These are phyloP conservation scores for Macaria notata DNA, from an alignment of 2,888 invertebrate species.

Conservation along the genomic window DNA sequence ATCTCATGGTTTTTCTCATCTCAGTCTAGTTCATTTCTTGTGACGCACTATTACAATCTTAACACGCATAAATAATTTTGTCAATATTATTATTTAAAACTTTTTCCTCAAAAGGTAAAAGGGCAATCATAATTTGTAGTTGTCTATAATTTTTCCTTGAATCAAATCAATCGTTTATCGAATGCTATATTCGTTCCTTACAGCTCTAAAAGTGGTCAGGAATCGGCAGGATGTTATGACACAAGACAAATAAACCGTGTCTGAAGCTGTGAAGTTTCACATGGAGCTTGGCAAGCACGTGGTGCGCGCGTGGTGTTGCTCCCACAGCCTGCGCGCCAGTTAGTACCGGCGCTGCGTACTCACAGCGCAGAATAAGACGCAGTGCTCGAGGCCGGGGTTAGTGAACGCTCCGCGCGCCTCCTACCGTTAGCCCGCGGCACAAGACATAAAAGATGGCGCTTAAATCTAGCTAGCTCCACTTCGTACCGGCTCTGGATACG, in stretches of 20 bases:
- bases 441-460: slow-evolving; percentile 41
- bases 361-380: slow-evolving; percentile 26
- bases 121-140: no score
- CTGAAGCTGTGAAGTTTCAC: slow-evolving; percentile 29
- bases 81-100: no score
- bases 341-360: slow-evolving; percentile 15
- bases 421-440: slow-evolving; percentile 49
- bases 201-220: slow-evolving; percentile 34
- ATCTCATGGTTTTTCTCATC: no score
- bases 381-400: slow-evolving; percentile 46
- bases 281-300: slow-evolving; percentile 35
- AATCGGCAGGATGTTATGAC: slow-evolving; percentile 43
- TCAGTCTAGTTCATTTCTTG: no score
- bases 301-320: slow-evolving; percentile 35
- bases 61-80: no score
- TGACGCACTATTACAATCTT: no score
- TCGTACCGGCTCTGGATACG: slow-evolving; percentile 27
- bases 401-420: slow-evolving; percentile 48
- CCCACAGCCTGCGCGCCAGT: slow-evolving; percentile 10
- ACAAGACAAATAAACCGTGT: slow-evolving; percentile 39
- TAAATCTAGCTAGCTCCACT: slow-evolving; percentile 24
- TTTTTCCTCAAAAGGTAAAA: no score
- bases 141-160: not conserved
- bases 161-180: slow-evolving; percentile 17
- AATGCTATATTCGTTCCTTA: slow-evolving; percentile 24